Conservation (phyloP, 92 coral and sea anemone species). For the Heteractis magnifica region DNA sequence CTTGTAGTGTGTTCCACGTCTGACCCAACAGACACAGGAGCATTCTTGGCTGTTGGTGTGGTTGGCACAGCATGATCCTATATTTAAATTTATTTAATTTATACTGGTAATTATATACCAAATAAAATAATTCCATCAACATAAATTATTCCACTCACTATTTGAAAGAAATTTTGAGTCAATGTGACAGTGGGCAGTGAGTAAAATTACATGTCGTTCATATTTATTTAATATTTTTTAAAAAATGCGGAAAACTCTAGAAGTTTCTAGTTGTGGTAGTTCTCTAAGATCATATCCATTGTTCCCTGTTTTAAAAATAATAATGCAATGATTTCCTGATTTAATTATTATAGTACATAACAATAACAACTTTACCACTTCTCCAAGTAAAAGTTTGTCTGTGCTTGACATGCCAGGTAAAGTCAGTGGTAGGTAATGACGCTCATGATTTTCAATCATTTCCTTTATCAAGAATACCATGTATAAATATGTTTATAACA, state of each 20-base stretch:
- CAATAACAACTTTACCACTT: conserved; percentile 40
- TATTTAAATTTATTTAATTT: background rate
- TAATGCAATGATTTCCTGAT: no score
- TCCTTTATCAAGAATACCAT: conserved; percentile 37
- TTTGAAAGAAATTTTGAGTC: background rate
- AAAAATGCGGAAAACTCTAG: no score
- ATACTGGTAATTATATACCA: no score
- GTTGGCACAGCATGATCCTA: conserved; percentile 99
- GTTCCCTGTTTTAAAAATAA: no score
- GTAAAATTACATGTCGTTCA: no score
- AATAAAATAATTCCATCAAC: background rate
- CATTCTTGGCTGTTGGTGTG: conserved; percentile 92
- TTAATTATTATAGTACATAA: background rate
- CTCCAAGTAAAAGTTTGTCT: conserved; percentile 47
- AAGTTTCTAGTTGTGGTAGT: no score
- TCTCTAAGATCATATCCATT: no score
- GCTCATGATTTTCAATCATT: conserved; percentile 69
- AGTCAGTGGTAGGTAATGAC: conserved; percentile 47
- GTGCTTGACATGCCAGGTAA: conserved; percentile 54
- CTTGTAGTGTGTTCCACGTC: conserved; percentile 86
- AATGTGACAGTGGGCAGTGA: no score
- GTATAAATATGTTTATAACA: no score
- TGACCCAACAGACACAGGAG: conserved; percentile 70
- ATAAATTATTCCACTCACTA: background rate
- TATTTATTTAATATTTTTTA: no score